These are phyloP conservation scores for Cyrtodaria siliqua DNA, from an alignment of 2,888 invertebrate genomes.

Conservation along the genomic window DNA sequence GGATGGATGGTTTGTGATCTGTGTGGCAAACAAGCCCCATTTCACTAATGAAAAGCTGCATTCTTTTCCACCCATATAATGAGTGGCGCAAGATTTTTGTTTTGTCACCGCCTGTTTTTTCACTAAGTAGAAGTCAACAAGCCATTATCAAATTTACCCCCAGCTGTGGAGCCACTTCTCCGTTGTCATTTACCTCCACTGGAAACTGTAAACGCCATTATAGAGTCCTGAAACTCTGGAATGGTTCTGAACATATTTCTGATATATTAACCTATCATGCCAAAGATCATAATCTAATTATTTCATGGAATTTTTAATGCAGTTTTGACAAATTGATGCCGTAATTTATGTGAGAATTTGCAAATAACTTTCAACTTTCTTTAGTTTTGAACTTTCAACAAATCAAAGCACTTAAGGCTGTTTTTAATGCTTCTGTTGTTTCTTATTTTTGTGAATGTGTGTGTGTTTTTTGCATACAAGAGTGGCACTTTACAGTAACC, in stretches of 20 bases:
- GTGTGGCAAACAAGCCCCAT: neutral
- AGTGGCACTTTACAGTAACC: no score
- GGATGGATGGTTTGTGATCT: no score
- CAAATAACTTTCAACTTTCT: no score
- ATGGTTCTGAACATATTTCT: conserved; percentile 14
- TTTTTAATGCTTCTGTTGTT: no score
- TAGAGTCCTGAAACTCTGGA: no score
- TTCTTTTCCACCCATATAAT: conserved; percentile 21
- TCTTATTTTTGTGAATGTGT: no score
- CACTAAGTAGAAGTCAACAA: no score
- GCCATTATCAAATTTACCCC: conserved; percentile 38
- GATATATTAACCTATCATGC: conserved; percentile 9
- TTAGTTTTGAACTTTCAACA: no score
- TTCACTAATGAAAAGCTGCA: conserved; percentile 22
- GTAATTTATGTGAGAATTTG: conserved; percentile 25
- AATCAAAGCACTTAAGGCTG: no score
- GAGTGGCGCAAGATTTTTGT: conserved; percentile 13
- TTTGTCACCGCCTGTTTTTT: no score
- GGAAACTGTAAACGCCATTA: no score
- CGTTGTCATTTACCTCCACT: conserved; percentile 24
- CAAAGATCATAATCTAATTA: conserved; percentile 7
- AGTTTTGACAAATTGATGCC: conserved; percentile 40
- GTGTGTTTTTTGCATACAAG: no score
- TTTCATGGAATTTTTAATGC: conserved; percentile 28
- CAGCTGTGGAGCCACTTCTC: conserved; percentile 25